These are phyloP conservation scores for Toxotes lorentzi DNA, from an alignment of 2,797 vertebrate species.

Conservation along the genomic window DNA sequence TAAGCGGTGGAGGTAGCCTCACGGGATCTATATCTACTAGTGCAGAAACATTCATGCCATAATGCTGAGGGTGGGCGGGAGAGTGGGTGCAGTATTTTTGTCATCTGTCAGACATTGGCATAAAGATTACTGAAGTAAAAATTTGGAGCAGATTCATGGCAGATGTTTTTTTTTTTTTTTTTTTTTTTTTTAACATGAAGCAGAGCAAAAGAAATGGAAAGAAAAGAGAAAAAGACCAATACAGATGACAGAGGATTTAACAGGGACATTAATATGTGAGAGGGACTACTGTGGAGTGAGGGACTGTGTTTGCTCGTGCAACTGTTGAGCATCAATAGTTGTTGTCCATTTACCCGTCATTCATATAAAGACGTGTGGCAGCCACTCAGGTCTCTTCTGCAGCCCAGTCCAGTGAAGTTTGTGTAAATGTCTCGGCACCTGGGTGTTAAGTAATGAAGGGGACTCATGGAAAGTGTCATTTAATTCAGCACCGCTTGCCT, in stretches of 20 bases:
- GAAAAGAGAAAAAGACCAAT: constrained; percentile 28
- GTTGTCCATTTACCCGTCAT: constrained; percentile 51
- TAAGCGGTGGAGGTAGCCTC: constrained; percentile 49
- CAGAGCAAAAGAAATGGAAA: constrained; percentile 51
- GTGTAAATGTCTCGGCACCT: constrained; percentile 31
- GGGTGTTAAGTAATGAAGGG: constrained; percentile 72
- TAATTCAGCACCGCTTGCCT: constrained; percentile 49
- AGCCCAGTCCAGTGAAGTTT: constrained; percentile 21
- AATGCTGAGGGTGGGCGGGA: constrained; percentile 35
- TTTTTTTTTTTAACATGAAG: constrained; percentile 27
- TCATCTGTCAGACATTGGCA: constrained; percentile 63
- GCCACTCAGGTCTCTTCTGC: constrained; percentile 26
- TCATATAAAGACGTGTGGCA: constrained; percentile 48
- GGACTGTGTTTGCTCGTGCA: constrained; percentile 38
- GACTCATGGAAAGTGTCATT: constrained; percentile 79
- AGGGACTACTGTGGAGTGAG: constrained; percentile 11
- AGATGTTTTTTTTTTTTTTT: constrained; percentile 29
- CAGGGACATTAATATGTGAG: constrained; percentile 32
- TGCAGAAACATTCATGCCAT: constrained; percentile 57
- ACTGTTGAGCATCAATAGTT: constrained; percentile 35
- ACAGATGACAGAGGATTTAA: constrained; percentile 35
- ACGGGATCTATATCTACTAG: constrained; percentile 57
- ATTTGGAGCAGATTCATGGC: constrained; percentile 45
- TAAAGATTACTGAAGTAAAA: constrained; percentile 48
- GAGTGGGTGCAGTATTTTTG: constrained; percentile 54